Conservation (phyloP, 2,113 vertebrate species). For the Rattus rattus region DNA sequence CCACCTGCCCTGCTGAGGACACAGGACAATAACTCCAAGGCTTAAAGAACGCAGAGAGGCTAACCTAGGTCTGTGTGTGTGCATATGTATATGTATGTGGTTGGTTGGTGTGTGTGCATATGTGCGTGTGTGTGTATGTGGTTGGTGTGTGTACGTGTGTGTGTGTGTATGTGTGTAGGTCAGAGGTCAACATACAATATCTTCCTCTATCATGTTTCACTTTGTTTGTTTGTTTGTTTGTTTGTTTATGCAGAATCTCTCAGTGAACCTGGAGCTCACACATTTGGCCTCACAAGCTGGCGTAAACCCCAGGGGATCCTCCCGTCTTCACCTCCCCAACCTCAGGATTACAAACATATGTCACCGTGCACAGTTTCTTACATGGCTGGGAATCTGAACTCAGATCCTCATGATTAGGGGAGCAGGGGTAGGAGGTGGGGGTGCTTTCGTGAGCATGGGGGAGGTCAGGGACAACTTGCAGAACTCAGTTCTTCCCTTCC, state of each 20-base stretch:
- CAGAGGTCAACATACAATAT: background rate
- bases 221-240: background rate
- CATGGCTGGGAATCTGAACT: background rate
- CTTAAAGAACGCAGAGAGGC: background rate
- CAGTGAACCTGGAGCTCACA: background rate
- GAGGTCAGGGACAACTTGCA: background rate
- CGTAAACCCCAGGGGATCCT: background rate
- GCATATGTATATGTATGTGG: background rate
- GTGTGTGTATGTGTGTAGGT: background rate
- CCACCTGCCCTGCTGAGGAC: background rate
- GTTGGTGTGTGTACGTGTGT: background rate
- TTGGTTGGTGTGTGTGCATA: background rate
- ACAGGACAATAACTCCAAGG: background rate
- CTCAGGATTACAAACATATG: background rate
- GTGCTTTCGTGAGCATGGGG: background rate
- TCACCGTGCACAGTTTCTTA: background rate
- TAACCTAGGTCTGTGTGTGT: background rate
- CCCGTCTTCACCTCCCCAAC: background rate
- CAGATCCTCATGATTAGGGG: background rate
- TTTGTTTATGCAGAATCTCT: background rate
- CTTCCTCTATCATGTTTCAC: background rate
- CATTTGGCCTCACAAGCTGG: too few relatives aligned
- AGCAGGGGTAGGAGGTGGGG: too few relatives aligned
- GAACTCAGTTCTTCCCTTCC: background rate
- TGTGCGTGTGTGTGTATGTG: background rate